Base-by-base conservation (phyloP, 2,888 invertebrate species). In the Megaustenia siamemsis region DNA sequence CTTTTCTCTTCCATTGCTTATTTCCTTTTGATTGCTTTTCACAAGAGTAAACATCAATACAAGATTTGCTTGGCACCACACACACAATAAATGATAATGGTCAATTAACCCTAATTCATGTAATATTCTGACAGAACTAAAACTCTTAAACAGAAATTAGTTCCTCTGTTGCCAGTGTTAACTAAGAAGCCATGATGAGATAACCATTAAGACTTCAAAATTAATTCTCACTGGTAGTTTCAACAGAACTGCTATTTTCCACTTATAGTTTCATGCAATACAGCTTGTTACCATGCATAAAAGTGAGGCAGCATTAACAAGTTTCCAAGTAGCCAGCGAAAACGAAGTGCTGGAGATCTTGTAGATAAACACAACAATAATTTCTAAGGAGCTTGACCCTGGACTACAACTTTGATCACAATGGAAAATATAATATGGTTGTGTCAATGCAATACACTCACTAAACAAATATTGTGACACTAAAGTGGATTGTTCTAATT, bases 281-380 rank as follows among this genome's bases (percentile, higher is more conserved):
- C 73, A 73, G 49, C 28, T 45, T 73, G 40, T 10, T 21, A 49
- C 73, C 45, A 73, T 73, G 73, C 73, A 35, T 21, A 73, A 32
- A 49, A 49, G 4, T 32, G 32, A 28, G 28, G n/a, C 60, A 73
- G 49, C 38, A 68, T 49, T 49, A 49, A 49, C 18, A 73, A 49
- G 32, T 32, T 10, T 45, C 6, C 28, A n/a, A 35, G 18, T 32
- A 15, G 32, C n/a, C n/a, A 40, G 40, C 69, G 40, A 43, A 40
- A 18, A 32, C 6, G 5, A n/a, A 24, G 40, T 69, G 40, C 43
- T 21, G 28, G 32, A 21, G 32, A 66, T n/a, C 40, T 21, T 69
- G 6, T 35, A 35, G 66, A 35, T 35, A 43, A 40, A 24, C 24
- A 40, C 43, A 40, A 68, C 2, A 18, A 1, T 73, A 32, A 49